Conservation (phyloP, 2,113 vertebrate species). For the Todiramphus chloris region DNA sequence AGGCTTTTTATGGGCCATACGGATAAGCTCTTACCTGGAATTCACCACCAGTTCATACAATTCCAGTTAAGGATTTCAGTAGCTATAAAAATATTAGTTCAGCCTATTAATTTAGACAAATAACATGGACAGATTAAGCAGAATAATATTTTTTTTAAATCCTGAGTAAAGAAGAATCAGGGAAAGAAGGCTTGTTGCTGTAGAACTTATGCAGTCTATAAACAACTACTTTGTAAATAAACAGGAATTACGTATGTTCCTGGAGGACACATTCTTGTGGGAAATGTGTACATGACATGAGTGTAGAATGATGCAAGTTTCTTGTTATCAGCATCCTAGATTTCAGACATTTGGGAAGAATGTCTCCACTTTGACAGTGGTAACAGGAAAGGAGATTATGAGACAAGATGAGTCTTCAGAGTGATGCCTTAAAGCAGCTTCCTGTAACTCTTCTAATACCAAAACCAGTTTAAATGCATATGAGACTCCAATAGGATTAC, state of each 20-base stretch:
- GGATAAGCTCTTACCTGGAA: neutral
- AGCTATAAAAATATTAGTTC: neutral
- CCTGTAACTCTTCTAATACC: neutral
- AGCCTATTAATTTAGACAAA: neutral
- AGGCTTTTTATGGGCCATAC: neutral
- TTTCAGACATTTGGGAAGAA: neutral
- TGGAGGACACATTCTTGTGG: neutral
- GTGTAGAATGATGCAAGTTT: accelerated
- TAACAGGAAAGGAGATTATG: neutral
- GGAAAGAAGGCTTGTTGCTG: neutral
- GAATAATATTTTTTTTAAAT: neutral
- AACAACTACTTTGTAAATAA: neutral
- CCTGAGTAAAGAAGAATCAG: neutral
- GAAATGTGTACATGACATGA: accelerated
- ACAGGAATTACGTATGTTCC: neutral
- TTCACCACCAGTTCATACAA: neutral
- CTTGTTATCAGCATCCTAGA: neutral
- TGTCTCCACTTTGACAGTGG: neutral
- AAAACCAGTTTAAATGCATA: neutral
- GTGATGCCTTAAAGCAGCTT: neutral
- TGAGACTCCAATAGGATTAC: neutral
- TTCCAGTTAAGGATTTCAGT: neutral
- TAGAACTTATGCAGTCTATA: neutral
- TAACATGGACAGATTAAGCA: neutral
- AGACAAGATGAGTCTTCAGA: neutral